Percentiles rank a stretch among this genome's conserved stretches.
Conservation (phyloP, 2,888 invertebrate species). For the Campaea margaritaria region DNA sequence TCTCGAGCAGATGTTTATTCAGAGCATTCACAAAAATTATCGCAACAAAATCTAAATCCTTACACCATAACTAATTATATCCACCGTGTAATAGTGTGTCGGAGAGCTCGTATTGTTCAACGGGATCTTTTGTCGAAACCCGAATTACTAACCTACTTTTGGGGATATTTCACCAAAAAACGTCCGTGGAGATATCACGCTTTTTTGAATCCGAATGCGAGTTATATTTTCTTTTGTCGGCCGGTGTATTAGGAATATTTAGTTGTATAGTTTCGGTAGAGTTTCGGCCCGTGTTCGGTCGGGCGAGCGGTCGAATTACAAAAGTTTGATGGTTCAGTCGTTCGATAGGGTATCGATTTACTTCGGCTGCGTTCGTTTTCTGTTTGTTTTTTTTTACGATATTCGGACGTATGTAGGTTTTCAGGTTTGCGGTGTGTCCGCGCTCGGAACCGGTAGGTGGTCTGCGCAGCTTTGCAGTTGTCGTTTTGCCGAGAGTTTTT, state of each 20-base stretch:
- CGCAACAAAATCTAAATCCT: constrained; percentile 84
- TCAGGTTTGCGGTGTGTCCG: constrained; percentile 78
- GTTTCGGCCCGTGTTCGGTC: constrained; percentile 43
- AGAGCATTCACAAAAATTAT: constrained; percentile 80
- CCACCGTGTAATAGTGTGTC: constrained; percentile 79
- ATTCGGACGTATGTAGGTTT: constrained; percentile 79
- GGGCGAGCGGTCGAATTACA: constrained; percentile 63
- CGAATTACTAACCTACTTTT: constrained; percentile 85
- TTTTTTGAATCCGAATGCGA: constrained; percentile 76
- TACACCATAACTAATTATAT: constrained; percentile 85
- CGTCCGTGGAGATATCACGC: constrained; percentile 74
- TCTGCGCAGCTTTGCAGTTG: constrained; percentile 55
- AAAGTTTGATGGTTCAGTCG: constrained; percentile 76
- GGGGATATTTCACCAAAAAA: constrained; percentile 76
- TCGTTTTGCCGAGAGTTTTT: constrained; percentile 55
- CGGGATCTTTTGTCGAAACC: constrained; percentile 63
- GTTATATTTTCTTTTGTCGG: constrained; percentile 78
- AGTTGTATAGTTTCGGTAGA: constrained; percentile 55
- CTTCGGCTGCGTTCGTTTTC: constrained; percentile 63
- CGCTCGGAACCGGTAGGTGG: constrained; percentile 66
- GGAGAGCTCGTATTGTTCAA: constrained; percentile 70
- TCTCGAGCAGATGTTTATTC: constrained; percentile 81
- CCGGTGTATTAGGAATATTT: constrained; percentile 72
- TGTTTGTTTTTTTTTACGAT: constrained; percentile 73
- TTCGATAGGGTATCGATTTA: constrained; percentile 75